Evolutionary conservation across 2,113 vertebrate genomes (phyloP).

Genomic region (Felis catus): DNA sequence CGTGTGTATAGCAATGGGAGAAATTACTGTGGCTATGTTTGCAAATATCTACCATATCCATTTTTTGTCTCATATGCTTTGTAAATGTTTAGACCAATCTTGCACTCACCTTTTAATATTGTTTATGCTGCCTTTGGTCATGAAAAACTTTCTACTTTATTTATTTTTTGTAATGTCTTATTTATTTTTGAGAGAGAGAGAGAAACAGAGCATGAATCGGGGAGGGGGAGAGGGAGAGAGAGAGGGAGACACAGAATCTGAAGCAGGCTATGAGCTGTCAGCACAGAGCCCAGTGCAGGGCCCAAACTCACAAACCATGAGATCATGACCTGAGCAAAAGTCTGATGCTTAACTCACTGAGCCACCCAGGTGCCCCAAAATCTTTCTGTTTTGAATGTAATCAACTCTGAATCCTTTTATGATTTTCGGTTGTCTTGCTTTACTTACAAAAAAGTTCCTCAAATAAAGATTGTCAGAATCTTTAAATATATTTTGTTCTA

Average conservation of each 20-base stretch:
- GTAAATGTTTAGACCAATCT: not conserved
- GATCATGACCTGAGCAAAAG: no score
- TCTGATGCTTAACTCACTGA: no score
- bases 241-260: no score
- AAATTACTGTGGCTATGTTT: not conserved
- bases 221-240: no score
- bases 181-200: no score
- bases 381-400: conserved; percentile 14
- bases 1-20: not conserved
- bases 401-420: not conserved
- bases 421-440: conserved; percentile 5
- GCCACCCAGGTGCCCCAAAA: not conserved
- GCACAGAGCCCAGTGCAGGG: no score
- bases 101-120: not conserved
- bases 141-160: not conserved
- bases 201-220: no score
- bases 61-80: not conserved
- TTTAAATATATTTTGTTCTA: conserved; percentile 37
- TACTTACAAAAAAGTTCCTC: not conserved
- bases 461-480: not conserved
- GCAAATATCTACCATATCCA: not conserved
- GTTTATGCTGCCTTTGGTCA: not conserved
- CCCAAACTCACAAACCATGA: no score
- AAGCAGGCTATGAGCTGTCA: no score
- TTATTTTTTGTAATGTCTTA: no score